These are phyloP conservation scores for Megaceryle alcyon DNA, from an alignment of 2,797 vertebrate species.

Conservation along the genomic window DNA sequence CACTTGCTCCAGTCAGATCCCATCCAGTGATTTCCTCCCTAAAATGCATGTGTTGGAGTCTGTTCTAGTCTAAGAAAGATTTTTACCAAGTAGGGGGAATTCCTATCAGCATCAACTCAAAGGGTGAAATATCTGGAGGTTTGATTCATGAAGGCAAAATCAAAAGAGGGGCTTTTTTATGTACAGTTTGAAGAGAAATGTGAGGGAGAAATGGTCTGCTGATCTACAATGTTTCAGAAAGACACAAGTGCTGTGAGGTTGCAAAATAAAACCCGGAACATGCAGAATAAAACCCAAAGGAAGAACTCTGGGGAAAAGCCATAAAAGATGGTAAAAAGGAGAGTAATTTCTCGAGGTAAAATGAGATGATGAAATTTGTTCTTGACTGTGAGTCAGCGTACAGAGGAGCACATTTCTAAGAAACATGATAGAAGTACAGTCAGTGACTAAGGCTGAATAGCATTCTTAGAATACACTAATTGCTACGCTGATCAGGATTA, in stretches of 20 bases:
- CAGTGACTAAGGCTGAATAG: not conserved
- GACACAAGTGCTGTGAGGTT: not conserved
- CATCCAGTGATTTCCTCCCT: not conserved
- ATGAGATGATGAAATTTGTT: constrained; percentile 33
- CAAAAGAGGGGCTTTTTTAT: not conserved
- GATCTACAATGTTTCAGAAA: not conserved
- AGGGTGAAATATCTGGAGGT: not conserved
- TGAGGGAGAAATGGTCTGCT: not conserved
- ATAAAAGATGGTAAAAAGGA: constrained; percentile 3
- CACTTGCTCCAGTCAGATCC: not conserved
- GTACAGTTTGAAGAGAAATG: not conserved
- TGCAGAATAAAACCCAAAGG: not conserved
- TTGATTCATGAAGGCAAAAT: constrained; percentile 7
- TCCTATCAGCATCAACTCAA: not conserved
- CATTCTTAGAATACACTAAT: not conserved
- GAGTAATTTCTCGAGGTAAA: not conserved
- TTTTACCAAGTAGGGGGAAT: not conserved
- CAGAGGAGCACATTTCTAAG: constrained; percentile 27
- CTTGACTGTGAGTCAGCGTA: constrained; percentile 3
- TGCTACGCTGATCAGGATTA: not conserved
- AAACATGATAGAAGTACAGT: not conserved
- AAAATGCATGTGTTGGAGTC: not conserved
- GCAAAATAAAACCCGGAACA: not conserved
- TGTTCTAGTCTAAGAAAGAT: not conserved
- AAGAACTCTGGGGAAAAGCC: not conserved